Evolutionary conservation across 2,888 invertebrate species (phyloP).

Genomic region (Neoascia interrupta): DNA sequence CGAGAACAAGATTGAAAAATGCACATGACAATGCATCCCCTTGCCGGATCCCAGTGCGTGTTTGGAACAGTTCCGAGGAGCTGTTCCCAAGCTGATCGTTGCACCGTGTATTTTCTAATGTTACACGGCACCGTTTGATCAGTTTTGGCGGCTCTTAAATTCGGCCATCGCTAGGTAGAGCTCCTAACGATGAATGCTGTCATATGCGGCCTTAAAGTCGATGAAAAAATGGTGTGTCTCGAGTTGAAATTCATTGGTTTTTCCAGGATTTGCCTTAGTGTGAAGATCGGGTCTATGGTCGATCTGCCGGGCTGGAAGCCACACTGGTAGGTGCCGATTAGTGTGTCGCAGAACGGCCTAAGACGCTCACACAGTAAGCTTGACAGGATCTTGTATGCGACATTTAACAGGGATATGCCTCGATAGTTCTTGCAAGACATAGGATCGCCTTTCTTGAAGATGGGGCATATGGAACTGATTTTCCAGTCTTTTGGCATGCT

Average conservation of each 20-base stretch:
- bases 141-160: neutral
- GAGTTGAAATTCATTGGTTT: slow-evolving; percentile 6
- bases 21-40: neutral
- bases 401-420: too few relatives aligned
- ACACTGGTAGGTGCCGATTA: neutral
- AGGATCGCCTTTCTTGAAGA: too few relatives aligned
- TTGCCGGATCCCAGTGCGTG: neutral
- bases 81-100: neutral
- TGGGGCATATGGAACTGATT: neutral
- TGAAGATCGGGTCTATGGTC: neutral
- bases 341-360: neutral
- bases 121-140: neutral
- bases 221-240: slow-evolving; percentile 4
- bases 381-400: too few relatives aligned
- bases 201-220: neutral
- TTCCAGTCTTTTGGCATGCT: neutral
- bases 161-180: neutral
- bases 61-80: too few relatives aligned
- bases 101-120: neutral
- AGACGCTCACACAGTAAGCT: too few relatives aligned
- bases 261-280: neutral
- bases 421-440: too few relatives aligned
- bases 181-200: neutral
- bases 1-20: too few relatives aligned
- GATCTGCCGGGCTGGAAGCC: too few relatives aligned